Evolutionary conservation across 2,888 invertebrate genomes (phyloP), one percentile per base, ranked within the genome.

Genomic region (Synanthedon myopaeformis): DNA sequence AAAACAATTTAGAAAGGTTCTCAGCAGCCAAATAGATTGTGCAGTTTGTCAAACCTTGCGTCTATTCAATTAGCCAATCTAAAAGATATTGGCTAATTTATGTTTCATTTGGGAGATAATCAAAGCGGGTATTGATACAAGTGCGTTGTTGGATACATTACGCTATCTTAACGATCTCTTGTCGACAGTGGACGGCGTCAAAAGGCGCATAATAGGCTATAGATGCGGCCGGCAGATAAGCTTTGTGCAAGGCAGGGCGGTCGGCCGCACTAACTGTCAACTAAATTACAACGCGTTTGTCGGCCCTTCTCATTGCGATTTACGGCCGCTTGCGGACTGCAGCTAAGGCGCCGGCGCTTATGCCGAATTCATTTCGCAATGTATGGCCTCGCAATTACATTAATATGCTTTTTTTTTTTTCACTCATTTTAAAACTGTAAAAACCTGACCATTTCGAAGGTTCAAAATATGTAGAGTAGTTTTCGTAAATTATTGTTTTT

Each of bases 211-310:
- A 85, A 86, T 84, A 79, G 81, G 73, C 76, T 76, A 66, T 77
- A 81, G 85, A 86, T 87, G 78, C 69, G 72, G 70, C 67, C 67
- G 66, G 65, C 62, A 74, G 86, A 87, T 86, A 85, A 77, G 73
- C 77, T 75, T 77, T 77, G 74, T 75, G 62, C 61, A 58, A 61
- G 53, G 53, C 35, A 35, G 64, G 61, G 54, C 61, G 56, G 63
- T 66, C 67, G 66, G 69, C 63, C 65, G 65, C 62, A 73, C 68
- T 72, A 72, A 74, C 79, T 83, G 86, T 86, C 86, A 82, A 78
- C 82, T 82, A 80, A 85, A 84, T 86, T 80, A 82, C 81, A 64
- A 70, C 65, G 66, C 80, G 79, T 80, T 83, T 82, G 84, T 82
- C 80, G 81, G 83, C 72, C 72, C 76, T 73, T 76, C 68, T 67